Percentiles rank a stretch among this genome's conserved stretches.
Conservation (phyloP, 1,140 invertebrate genomes). For the Caerostris extrusa region DNA sequence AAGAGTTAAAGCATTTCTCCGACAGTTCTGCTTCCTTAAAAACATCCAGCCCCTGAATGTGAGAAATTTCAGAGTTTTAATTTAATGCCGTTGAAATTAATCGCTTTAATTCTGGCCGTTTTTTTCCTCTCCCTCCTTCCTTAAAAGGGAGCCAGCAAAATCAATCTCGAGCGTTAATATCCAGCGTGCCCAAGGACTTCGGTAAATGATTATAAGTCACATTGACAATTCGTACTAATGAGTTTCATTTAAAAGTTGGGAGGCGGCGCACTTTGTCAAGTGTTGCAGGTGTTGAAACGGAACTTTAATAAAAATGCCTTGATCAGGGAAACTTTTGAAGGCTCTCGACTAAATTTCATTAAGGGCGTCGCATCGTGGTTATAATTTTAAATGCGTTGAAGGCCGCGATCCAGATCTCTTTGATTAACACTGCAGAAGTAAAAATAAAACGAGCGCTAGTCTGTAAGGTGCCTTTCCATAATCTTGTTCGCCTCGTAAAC, state of each 20-base stretch:
- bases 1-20: conserved; percentile 44
- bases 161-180: conserved; percentile 76
- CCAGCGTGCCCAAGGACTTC: conserved; percentile 62
- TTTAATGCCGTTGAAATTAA: conserved; percentile 74
- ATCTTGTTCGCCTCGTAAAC: conserved; percentile 67
- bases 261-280: conserved; percentile 73
- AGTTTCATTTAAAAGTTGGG: conserved; percentile 77
- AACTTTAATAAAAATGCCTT: conserved; percentile 77
- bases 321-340: conserved; percentile 74
- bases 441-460: conserved; percentile 63
- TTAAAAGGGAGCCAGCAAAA: conserved; percentile 47
- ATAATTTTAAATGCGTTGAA: conserved; percentile 76
- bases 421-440: conserved; percentile 74
- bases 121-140: conserved; percentile 46
- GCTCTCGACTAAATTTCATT: conserved; percentile 77
- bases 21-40: conserved; percentile 38
- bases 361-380: conserved; percentile 71
- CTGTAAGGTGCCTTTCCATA: conserved; percentile 58
- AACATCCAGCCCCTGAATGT: conserved; percentile 50
- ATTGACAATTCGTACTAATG: conserved; percentile 77
- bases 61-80: conserved; percentile 74
- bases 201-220: conserved; percentile 78
- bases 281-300: conserved; percentile 74
- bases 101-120: conserved; percentile 74
- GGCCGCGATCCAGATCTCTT: conserved; percentile 74